phyloP scores from a whole-genome alignment of 2,888 invertebrate species.

The Yponomeuta malinellus region DNA sequence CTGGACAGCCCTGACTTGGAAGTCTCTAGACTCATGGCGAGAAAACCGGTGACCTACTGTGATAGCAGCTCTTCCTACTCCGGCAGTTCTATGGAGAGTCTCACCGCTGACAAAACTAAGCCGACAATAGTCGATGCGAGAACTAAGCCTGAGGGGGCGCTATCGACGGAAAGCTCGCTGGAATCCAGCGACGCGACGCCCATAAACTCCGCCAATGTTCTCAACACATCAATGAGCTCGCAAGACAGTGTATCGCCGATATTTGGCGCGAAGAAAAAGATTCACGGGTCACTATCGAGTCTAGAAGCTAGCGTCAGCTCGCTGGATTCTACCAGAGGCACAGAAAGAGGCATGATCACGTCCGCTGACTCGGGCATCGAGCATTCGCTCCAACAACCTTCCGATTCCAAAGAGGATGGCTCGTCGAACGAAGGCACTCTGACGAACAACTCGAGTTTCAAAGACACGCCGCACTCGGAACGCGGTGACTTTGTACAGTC shows the following conservation, averaged over 20 bases:
- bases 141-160: constrained; percentile 42
- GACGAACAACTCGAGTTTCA: constrained; percentile 63
- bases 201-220: constrained; percentile 44
- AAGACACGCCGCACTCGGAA: constrained; percentile 44
- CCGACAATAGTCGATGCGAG: constrained; percentile 42
- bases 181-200: constrained; percentile 64
- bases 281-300: constrained; percentile 66
- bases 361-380: constrained; percentile 71
- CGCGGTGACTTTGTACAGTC: constrained; percentile 20
- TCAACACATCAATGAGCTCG: constrained; percentile 64
- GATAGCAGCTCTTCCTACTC: constrained; percentile 69
- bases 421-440: constrained; percentile 70
- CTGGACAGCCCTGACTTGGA: constrained; percentile 71
- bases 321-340: constrained; percentile 55
- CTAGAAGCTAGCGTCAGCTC: constrained; percentile 70
- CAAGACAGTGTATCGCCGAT: constrained; percentile 69
- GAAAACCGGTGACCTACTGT: constrained; percentile 56
- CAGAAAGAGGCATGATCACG: constrained; percentile 58
- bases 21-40: constrained; percentile 67
- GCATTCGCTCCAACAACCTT: constrained; percentile 58
- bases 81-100: constrained; percentile 67
- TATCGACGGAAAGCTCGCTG: constrained; percentile 60
- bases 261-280: constrained; percentile 57
- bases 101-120: constrained; percentile 47
- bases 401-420: constrained; percentile 55